Percentiles rank a stretch among this genome's conserved stretches.
These are phyloP conservation scores for Isotomurus palustris DNA, from an alignment of 2,888 invertebrate genomes.

Conservation along the genomic window DNA sequence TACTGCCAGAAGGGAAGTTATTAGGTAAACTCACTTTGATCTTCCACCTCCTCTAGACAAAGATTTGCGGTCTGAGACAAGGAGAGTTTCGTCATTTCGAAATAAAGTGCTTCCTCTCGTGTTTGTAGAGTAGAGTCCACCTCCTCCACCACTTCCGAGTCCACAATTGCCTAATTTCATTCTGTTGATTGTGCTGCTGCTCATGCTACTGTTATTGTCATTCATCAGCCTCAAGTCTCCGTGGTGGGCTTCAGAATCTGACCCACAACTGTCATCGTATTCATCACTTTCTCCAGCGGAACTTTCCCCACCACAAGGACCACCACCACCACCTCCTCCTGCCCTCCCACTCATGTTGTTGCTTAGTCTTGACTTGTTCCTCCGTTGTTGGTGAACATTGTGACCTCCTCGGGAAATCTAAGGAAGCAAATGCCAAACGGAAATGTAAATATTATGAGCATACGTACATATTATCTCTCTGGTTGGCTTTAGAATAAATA, in stretches of 20 bases:
- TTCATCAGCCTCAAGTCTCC: conserved; percentile 14
- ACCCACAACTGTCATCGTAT: conserved; percentile 47
- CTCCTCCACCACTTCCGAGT: conserved; percentile 4
- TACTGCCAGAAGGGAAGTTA: too few species aligned
- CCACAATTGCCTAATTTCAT: neutral
- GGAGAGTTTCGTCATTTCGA: conserved; percentile 37
- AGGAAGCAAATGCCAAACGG: neutral
- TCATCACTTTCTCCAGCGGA: conserved; percentile 45
- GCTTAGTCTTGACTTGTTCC: conserved; percentile 10
- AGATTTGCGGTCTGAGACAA: conserved; percentile 39
- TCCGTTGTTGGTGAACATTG: conserved; percentile 3
- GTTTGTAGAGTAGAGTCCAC: conserved; percentile 11
- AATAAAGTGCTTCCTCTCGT: neutral
- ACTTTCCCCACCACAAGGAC: conserved; percentile 25
- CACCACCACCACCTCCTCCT: conserved; percentile 27
- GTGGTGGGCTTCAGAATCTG: conserved; percentile 39
- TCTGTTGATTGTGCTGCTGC: conserved; percentile 8
- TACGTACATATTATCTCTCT: neutral
- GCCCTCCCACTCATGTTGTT: conserved; percentile 20
- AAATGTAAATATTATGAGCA: neutral
- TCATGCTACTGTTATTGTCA: conserved; percentile 14
- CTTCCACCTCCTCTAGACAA: conserved; percentile 32
- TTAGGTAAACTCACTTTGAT: conserved; percentile 41
- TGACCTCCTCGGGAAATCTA: conserved; percentile 27
- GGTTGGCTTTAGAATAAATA: neutral